phyloP scores from a whole-genome alignment of 1,140 invertebrate species.

The Spodoptera frugiperda region DNA sequence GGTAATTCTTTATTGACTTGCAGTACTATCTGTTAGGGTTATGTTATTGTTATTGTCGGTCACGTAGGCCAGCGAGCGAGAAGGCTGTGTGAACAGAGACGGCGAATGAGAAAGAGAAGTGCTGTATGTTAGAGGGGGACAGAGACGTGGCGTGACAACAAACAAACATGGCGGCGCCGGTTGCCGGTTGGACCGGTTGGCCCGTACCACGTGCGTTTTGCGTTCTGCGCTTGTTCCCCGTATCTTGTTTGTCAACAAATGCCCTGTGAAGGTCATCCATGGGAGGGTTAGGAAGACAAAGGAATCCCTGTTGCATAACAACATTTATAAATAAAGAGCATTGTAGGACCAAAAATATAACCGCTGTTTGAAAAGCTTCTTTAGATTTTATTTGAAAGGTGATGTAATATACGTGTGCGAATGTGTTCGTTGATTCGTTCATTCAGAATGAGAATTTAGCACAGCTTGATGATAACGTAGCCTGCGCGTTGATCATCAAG shows the following conservation, averaged over 20 bases:
- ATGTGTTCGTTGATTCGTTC: slow-evolving; percentile 39
- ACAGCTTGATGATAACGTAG: slow-evolving; percentile 2
- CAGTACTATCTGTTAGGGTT: slow-evolving; percentile 65
- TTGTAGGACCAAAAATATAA: slow-evolving; percentile 24
- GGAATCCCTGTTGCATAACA: slow-evolving; percentile 66
- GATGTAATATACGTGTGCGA: slow-evolving; percentile 40
- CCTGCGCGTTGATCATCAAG: background rate
- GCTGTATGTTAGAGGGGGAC: slow-evolving; percentile 62
- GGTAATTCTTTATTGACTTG: slow-evolving; percentile 49
- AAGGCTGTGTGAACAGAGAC: slow-evolving; percentile 59
- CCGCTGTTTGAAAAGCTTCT: background rate
- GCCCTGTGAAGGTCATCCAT: slow-evolving; percentile 81
- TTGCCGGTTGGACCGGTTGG: slow-evolving; percentile 79
- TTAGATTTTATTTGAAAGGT: slow-evolving; percentile 36
- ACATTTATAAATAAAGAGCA: slow-evolving; percentile 38
- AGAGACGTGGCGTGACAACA: slow-evolving; percentile 81
- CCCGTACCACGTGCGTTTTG: slow-evolving; percentile 79
- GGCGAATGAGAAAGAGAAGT: slow-evolving; percentile 52
- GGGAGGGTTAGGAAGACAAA: slow-evolving; percentile 74
- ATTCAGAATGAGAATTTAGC: slow-evolving; percentile 21
- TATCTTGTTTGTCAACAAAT: slow-evolving; percentile 85
- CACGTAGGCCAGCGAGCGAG: slow-evolving; percentile 78
- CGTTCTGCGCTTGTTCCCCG: slow-evolving; percentile 74
- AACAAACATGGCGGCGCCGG: slow-evolving; percentile 84
- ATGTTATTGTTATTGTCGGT: slow-evolving; percentile 77